Evolutionary conservation across 2,888 invertebrate genomes (phyloP).

Genomic region (Hirtodrosophila trivittata): DNA sequence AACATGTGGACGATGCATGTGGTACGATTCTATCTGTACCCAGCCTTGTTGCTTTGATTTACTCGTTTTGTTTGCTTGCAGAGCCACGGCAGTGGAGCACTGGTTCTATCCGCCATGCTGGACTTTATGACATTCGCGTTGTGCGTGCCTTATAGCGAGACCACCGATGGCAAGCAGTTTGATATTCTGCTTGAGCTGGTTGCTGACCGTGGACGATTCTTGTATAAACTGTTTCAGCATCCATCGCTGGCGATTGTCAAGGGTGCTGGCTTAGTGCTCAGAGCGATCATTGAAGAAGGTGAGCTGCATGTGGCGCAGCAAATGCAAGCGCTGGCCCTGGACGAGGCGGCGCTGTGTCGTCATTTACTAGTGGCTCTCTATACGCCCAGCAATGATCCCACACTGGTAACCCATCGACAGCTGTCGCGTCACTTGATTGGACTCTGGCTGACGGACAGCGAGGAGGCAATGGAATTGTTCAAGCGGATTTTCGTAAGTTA

Average conservation of each 20-base stretch:
- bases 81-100: conserved; percentile 96
- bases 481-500: conserved; percentile 92
- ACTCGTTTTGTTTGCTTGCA: conserved; percentile 80
- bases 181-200: conserved; percentile 97
- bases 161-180: conserved; percentile 98
- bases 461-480: conserved; percentile 93
- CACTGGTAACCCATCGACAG: conserved; percentile 93
- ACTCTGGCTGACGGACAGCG: conserved; percentile 97
- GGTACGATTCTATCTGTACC: conserved; percentile 85
- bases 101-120: conserved; percentile 98
- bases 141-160: conserved; percentile 99
- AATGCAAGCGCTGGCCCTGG: conserved; percentile 97
- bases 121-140: conserved; percentile 98
- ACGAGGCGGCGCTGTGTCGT: conserved; percentile 97
- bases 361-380: conserved; percentile 96
- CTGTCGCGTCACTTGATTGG: conserved; percentile 97
- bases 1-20: conserved; percentile 98
- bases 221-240: conserved; percentile 94
- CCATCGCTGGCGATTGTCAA: conserved; percentile 99
- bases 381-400: conserved; percentile 91
- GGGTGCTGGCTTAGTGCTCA: conserved; percentile 98
- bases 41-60: neutral
- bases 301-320: conserved; percentile 94
- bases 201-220: conserved; percentile 93
- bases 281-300: conserved; percentile 99